Base-by-base conservation (phyloP, 1,140 invertebrate species). In the Microplitis mediator region DNA sequence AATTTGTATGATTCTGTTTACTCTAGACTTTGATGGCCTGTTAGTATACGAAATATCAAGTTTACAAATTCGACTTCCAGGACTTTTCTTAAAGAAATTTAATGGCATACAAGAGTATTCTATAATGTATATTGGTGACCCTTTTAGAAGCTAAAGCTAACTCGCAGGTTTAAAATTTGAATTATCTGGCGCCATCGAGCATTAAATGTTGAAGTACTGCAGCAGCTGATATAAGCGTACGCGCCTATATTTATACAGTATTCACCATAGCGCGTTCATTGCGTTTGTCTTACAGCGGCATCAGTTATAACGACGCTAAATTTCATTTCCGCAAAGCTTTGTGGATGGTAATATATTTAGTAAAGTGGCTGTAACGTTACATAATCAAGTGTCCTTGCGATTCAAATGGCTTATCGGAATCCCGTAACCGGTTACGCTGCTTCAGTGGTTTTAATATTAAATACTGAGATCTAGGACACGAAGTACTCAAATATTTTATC, bases 161-260 rank as follows among this genome's bases (percentile, higher is more conserved):
- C 23, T 23, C 23, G 1, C 23, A 23, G 23, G 23, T 23, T 23
- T 54, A n/a, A 11, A 54, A 54, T 11, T 2, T 11, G 51, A 14
- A 36, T 61, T 61, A 11, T 45, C 16, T 67, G 32, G 64, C 45
- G 23, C 36, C 68, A 63, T 23, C 23, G 23, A 56, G 62, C 65
- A 74, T 74, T 74, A 70, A 74, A 71, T 62, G 73, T 60, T 70
- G 66, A 74, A 74, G 73, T 70, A 74, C 70, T 74, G 73, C 61
- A 23, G 60, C 36, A 36, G 31, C 56, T 71, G 73, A 70, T 23
- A 23, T 0, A 23, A 23, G 52, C 34, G 36, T n/a, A 23, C 64
- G 5, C 34, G 36, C 51, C 16, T 23, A 23, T 23, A 23, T 23
- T 23, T 23, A 23, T 23, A 23, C 2, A 23, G 23, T 23, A 23